Conservation (phyloP, 2,113 vertebrate genomes). For the Mesembrinibis cayennensis region DNA sequence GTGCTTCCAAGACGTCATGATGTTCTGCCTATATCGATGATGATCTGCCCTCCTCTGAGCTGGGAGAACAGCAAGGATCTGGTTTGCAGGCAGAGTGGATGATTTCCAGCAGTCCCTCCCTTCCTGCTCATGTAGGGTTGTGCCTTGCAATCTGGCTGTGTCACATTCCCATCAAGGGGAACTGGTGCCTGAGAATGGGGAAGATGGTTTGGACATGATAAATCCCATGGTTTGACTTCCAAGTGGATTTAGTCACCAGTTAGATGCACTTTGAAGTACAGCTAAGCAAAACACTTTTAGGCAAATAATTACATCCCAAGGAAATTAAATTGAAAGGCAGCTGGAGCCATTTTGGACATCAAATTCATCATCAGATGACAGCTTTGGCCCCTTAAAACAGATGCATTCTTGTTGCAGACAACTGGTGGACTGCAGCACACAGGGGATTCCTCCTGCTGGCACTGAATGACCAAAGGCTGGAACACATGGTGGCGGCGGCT, state of each 20-base stretch:
- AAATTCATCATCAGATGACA: neutral
- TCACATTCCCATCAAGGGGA: neutral
- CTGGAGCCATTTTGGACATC: neutral
- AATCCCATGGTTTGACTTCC: neutral
- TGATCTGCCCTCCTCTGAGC: neutral
- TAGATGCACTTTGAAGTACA: neutral
- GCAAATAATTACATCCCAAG: neutral
- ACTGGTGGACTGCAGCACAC: neutral
- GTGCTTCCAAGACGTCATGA: neutral
- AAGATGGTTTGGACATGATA: neutral
- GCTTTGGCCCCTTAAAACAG: neutral
- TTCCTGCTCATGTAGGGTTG: neutral
- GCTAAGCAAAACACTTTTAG: neutral
- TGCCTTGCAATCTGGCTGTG: neutral
- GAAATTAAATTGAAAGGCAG: neutral
- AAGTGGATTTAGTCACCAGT: neutral
- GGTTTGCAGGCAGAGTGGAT: neutral
- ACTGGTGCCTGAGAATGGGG: neutral
- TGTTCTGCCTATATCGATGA: neutral
- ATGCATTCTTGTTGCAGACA: neutral
- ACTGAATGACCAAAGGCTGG: neutral
- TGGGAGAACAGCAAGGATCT: neutral
- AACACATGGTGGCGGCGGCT: fast-evolving
- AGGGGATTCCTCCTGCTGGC: fast-evolving
- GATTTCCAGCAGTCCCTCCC: neutral